These are phyloP conservation scores for Meloidogyne exigua DNA, from an alignment of 1,140 invertebrate genomes.

Conservation along the genomic window DNA sequence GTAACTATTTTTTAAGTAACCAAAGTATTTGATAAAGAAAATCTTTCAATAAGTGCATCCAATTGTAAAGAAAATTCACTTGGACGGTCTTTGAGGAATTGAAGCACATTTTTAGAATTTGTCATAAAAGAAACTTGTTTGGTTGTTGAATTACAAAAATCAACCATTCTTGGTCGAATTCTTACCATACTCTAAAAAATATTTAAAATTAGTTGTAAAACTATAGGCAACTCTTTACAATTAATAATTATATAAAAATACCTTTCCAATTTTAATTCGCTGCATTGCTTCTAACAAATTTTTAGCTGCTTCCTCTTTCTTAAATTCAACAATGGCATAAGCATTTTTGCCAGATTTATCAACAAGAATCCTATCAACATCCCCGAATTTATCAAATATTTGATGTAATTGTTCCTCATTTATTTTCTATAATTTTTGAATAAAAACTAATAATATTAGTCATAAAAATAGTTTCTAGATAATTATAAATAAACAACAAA, in stretches of 20 bases:
- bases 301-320: conserved; percentile 17
- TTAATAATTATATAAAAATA: too few species aligned
- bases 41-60: conserved; percentile 8
- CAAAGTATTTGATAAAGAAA: not conserved
- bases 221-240: too few species aligned
- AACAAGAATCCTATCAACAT: conserved; percentile 33
- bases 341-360: conserved; percentile 27
- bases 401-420: conserved; percentile 1
- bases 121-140: not conserved
- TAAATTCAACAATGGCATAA: conserved; percentile 42
- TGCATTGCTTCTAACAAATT: conserved; percentile 22
- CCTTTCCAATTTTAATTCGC: conserved; percentile 27
- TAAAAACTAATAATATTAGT: too few species aligned
- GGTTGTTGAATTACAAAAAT: not conserved
- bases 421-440: not conserved
- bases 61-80: not conserved
- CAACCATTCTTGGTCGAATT: conserved; percentile 20
- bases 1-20: not conserved
- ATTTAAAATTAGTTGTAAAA: too few species aligned
- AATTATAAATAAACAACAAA: too few species aligned
- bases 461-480: too few species aligned
- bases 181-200: conserved; percentile 22
- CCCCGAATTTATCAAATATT: conserved; percentile 30
- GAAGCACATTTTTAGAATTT: conserved; percentile 13
- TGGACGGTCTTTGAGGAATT: conserved; percentile 3